Evolutionary conservation across 2,888 invertebrate species (phyloP), one percentile per base, ranked within the genome.

Genomic region (Andrena chrysosceles): DNA sequence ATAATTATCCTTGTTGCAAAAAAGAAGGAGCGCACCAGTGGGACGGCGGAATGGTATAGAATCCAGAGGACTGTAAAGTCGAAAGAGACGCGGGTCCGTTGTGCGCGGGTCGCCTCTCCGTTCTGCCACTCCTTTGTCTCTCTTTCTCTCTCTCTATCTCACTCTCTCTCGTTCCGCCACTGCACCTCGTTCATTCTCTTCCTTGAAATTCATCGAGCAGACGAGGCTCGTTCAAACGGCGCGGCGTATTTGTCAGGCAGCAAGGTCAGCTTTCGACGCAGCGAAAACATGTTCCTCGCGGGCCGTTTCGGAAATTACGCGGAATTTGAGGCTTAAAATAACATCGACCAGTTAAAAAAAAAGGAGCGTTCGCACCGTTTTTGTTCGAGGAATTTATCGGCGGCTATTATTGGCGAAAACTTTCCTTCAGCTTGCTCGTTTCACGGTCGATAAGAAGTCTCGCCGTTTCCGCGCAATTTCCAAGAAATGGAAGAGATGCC

Each of bases 161-260:
- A 16, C 10, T 5, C 5, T 67, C 66, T 66, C 33, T 66, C 49
- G 16, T 49, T 13, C 23, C 7, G 16, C 3, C 29, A 66, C 31
- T 42, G 59, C 35, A 42, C 16, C 13, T 5, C 35, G 42, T 8
- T 68, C 8, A 49, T 73, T 72, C 52, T 59, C 42, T 42, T 62
- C 56, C 48, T 66, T 56, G 29, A 66, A 72, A 77, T 59, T 76
- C 54, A 23, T 49, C 63, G 31, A 71, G 56, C 52, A 63, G 56
- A 48, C 13, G 49, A 31, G 42, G 16, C 20, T 48, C 8, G 13
- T 16, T 42, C 33, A 54, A 59, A 72, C 59, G 73, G 68, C 75
- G 69, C 68, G 75, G 70, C 31, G n/a, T 73, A 64, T 75, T 79
- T 67, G 42, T 69, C 56, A 29, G 8, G 16, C 35, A 60, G 62